Base-by-base conservation (phyloP, 2,888 invertebrate species). In the Xestia rhomboidea region DNA sequence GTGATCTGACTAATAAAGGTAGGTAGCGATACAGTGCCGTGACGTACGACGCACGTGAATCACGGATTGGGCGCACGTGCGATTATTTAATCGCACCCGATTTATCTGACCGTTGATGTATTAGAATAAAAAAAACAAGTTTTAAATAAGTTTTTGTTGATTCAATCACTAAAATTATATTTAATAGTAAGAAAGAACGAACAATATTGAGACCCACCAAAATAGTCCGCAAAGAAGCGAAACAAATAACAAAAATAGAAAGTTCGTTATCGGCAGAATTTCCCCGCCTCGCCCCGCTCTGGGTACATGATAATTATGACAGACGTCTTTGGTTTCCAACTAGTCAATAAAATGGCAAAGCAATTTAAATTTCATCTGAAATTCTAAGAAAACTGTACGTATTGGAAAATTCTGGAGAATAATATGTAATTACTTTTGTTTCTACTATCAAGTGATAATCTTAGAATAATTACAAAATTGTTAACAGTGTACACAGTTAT, bases 31-130 rank as follows among this genome's bases (percentile, higher is more conserved):
- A 54, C 69, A 67, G 71, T 30, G 62, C 30, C 54, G 60, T 72
- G 87, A 84, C 76, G 68, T 73, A 82, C 76, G 84, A 78, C 68
- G n/a, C 67, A 75, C 68, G 73, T 88, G 49, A 57, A 66, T 77
- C 72, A 77, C 38, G 75, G 68, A 81, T 77, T 76, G 76, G 66
- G 34, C 49, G 66, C 72, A 67, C 73, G n/a, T 24, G 41, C 8
- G 15, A 60, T 70, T 70, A 60, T 46, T 69, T 30, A 46, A 46
- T 79, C 24, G 46, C 46, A 8, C 10, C 13, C 15, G 13, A 7
- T 51, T 18, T 24, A 27, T 5, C n/a, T 44, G n/a, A 63, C 21
- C 7, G 2, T 15, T 8, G 3, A 10, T 21, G 6, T 34, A 10
- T 10, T 27, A 21, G 21, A 6, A 41, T n/a, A 27, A 18, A 66